phyloP scores from a whole-genome alignment of 2,113 vertebrate species.

The Bagarius yarrelli region DNA sequence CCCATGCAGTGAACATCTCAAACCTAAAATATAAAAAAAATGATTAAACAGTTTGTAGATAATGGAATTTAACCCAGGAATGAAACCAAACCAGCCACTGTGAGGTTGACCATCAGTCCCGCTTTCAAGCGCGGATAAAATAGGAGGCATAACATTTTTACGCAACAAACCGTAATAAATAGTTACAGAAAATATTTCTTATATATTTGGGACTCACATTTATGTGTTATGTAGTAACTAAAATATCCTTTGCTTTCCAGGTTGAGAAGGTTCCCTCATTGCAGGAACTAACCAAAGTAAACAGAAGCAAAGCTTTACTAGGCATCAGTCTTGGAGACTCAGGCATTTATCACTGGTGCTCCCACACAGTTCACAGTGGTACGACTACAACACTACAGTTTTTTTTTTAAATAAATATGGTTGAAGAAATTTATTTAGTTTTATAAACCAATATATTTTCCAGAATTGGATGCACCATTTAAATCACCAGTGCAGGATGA shows the following conservation, averaged over 20 bases:
- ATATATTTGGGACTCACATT: not conserved
- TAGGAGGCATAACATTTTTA: not conserved
- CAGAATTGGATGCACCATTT: slow-evolving; percentile 15
- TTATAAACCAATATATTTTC: not conserved
- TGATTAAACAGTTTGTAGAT: too few species aligned
- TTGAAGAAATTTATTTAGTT: not conserved
- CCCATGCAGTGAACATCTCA: too few species aligned
- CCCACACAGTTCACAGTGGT: slow-evolving; percentile 11
- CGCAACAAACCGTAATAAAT: not conserved
- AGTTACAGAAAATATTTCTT: not conserved
- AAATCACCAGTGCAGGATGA: slow-evolving; percentile 24
- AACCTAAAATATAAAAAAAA: too few species aligned
- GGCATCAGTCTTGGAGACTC: slow-evolving; percentile 26
- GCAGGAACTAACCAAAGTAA: slow-evolving; percentile 28
- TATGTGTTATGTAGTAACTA: not conserved
- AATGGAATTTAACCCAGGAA: too few species aligned
- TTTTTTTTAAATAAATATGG: slow-evolving; percentile 15
- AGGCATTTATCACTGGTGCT: slow-evolving; percentile 35
- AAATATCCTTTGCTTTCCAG: slow-evolving; percentile 15
- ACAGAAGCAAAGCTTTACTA: slow-evolving; percentile 31
- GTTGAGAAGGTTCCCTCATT: slow-evolving; percentile 39
- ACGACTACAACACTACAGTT: not conserved
- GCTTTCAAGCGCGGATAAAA: too few species aligned
- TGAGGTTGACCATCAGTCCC: too few species aligned
- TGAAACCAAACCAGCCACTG: too few species aligned